Evolutionary conservation across 2,888 invertebrate genomes (phyloP).

Genomic region (Beris chalybata): DNA sequence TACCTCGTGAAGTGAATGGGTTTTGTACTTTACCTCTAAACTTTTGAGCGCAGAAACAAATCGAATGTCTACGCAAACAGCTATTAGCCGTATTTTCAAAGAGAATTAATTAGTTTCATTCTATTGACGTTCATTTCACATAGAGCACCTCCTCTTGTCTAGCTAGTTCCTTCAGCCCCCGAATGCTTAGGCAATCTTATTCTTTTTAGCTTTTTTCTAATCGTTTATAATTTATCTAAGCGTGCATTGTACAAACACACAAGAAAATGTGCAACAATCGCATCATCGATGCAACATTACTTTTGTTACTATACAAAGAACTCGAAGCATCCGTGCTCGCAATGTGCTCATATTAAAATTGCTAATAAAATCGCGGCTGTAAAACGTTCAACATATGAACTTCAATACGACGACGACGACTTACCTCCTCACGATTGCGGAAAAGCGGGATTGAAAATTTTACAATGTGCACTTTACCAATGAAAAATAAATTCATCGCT

Average conservation of each 20-base stretch:
- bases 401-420: no score
- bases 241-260: background rate
- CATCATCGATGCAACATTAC: conserved; percentile 10
- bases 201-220: background rate
- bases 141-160: no score
- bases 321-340: background rate
- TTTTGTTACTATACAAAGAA: conserved; percentile 10
- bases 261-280: conserved; percentile 14
- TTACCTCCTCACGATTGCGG: no score
- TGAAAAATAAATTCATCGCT: no score
- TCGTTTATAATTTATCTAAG: conserved; percentile 25
- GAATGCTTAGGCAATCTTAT: conserved; percentile 6
- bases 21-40: no score
- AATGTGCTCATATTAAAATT: conserved; percentile 29
- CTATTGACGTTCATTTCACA: conserved; percentile 1
- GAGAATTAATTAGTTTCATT: conserved; percentile 16
- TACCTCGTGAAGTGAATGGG: no score
- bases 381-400: no score
- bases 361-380: conserved; percentile 29
- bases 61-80: no score
- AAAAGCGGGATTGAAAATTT: no score
- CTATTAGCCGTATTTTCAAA: conserved; percentile 4
- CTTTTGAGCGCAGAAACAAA: no score
- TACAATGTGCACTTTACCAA: no score
- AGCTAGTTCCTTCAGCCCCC: background rate